Base-by-base conservation (phyloP, 2,888 invertebrate species). In the Xylocampa areola region DNA sequence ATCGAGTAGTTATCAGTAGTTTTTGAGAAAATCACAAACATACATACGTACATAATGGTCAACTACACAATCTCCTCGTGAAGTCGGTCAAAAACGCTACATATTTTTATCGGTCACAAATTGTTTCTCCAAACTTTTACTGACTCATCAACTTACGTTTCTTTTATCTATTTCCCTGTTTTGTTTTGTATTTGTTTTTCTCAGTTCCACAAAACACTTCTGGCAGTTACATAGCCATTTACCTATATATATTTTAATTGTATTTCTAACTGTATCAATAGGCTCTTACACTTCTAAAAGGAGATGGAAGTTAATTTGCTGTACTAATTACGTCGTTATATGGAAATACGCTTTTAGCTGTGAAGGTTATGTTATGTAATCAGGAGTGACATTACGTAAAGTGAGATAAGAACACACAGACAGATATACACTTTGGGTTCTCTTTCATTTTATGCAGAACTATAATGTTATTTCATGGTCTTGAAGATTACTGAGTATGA, bases 251-350 rank as follows among this genome's bases (percentile, higher is more conserved):
- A 32, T 43, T 37, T 37, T 11, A 37, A 47, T 8, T 27, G 14
- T 13, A 37, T n/a, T 25, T 14, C 8, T 11, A 4, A n/a, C 39
- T 29, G 16, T 55, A 2, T 48, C 32, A 25, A 29, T 37, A 23
- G 5, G 41, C 32, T 64, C 13, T 27, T 21, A 29, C 17, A 41
- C 33, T 32, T n/a, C n/a, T 16, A 17, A 21, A 32, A 43, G 13
- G 10, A 14, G 0, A 37, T 29, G 4, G 4, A 45, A 47, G 43
- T 47, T 29, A 48, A 48, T 48, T 55, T 48, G 41, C 16, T 32
- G 13, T 13, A 29, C 23, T 37, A 48, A 62, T 55, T 62, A 47
- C 8, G 11, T 53, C 37, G 36, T 55, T 32, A 47, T 30, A 41
- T 41, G 21, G 1, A 11, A 47, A 63, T 61, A 27, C 19, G 30